Percentiles rank a stretch among this genome's conserved stretches.
phyloP scores from a whole-genome alignment of 2,888 invertebrate genomes.

The Pollenia amentaria region DNA sequence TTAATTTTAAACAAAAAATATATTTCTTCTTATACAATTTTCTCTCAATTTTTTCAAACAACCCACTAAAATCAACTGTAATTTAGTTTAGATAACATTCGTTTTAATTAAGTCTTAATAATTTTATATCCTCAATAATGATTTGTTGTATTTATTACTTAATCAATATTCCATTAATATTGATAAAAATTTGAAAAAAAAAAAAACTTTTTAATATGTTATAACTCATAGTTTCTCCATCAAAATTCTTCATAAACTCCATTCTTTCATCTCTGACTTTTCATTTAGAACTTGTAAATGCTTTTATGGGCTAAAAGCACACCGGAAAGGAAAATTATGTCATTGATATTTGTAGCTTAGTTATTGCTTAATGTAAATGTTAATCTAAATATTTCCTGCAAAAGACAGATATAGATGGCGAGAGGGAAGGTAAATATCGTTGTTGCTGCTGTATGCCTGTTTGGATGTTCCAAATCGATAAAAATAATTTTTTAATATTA shows the following conservation, averaged over 20 bases:
- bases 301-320: constrained; percentile 17
- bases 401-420: too few species aligned
- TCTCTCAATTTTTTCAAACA: not conserved
- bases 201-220: not conserved
- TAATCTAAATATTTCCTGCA: constrained; percentile 61
- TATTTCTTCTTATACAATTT: too few species aligned
- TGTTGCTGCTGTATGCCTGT: not conserved
- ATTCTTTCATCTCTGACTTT: not conserved
- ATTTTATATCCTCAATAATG: constrained; percentile 39
- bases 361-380: constrained; percentile 47
- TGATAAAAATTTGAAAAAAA: constrained; percentile 20
- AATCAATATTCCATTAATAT: constrained; percentile 14
- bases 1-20: too few species aligned
- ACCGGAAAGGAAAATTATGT: constrained; percentile 66
- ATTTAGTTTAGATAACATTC: not conserved
- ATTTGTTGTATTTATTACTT: constrained; percentile 1
- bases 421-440: not conserved
- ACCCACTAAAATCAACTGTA: not conserved
- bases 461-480: constrained; percentile 58
- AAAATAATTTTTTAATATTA: constrained; percentile 66
- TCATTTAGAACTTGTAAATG: not conserved
- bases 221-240: too few species aligned
- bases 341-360: constrained; percentile 55
- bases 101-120: constrained; percentile 25
- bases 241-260: too few species aligned